Percentiles rank a stretch among this genome's conserved stretches.
These are phyloP conservation scores for Galeopterus variegatus DNA, from an alignment of 2,113 vertebrate species.

Conservation along the genomic window DNA sequence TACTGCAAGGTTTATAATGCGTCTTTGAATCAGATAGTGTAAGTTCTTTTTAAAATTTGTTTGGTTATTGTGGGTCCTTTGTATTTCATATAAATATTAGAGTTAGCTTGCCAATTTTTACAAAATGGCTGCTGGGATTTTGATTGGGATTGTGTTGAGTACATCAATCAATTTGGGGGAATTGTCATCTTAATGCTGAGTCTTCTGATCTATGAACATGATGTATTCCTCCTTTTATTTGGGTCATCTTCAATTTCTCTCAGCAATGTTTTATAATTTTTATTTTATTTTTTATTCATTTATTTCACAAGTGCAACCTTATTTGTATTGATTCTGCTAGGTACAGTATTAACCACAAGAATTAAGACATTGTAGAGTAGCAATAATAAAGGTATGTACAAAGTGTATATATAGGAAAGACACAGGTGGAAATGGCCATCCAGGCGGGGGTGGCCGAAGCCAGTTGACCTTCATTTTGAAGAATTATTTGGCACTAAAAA, in stretches of 20 bases:
- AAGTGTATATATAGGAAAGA: not conserved
- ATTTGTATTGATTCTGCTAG: no score
- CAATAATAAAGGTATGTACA: not conserved
- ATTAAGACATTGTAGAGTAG: not conserved
- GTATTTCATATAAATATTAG: constrained; percentile 4
- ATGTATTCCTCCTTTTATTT: not conserved
- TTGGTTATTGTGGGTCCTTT: not conserved
- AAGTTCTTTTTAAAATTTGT: not conserved
- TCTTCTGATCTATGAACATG: not conserved
- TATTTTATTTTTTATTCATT: not conserved
- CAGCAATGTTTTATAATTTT: not conserved
- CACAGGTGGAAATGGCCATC: not conserved
- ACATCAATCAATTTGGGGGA: constrained; percentile 1
- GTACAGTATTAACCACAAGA: no score
- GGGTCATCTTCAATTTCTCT: not conserved
- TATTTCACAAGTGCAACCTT: not conserved
- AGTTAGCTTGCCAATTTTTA: constrained; percentile 29
- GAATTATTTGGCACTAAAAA: not conserved
- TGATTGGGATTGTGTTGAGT: not conserved
- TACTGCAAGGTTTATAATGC: not conserved
- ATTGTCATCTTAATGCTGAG: not conserved
- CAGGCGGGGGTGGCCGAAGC: not conserved
- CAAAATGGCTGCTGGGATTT: not conserved
- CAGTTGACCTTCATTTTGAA: not conserved
- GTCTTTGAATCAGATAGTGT: not conserved